These are phyloP conservation scores for Folsomia candida DNA, from an alignment of 2,888 invertebrate species.

Conservation along the genomic window DNA sequence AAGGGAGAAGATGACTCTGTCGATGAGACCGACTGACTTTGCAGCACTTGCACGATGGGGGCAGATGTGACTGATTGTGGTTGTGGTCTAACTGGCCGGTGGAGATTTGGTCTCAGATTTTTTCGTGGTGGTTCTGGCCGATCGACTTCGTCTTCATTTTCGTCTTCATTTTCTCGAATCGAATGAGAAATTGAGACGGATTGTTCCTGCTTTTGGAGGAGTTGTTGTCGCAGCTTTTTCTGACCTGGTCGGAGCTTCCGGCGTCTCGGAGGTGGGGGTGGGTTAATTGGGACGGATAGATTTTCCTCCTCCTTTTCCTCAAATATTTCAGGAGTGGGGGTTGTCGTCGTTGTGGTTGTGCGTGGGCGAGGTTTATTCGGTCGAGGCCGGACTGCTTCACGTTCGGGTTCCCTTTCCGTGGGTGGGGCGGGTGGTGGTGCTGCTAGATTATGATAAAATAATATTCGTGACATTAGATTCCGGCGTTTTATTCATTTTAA, in stretches of 20 bases:
- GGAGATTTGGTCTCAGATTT: background rate
- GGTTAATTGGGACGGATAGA: background rate
- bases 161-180: background rate
- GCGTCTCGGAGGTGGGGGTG: conserved; percentile 17
- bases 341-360: background rate
- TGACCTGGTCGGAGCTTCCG: conserved; percentile 28
- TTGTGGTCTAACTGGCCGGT: background rate
- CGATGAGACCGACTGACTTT: background rate
- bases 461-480: too few species aligned
- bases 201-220: background rate
- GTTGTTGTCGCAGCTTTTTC: conserved; percentile 4
- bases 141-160: background rate
- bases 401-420: background rate
- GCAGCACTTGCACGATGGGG: background rate
- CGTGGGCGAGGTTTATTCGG: background rate
- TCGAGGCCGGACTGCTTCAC: background rate
- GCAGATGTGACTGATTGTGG: background rate
- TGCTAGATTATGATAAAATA: background rate
- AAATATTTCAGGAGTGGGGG: background rate
- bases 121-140: background rate
- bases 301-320: background rate
- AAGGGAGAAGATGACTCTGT: background rate
- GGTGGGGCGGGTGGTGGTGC: background rate
- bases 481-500: too few species aligned
- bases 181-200: background rate